These are phyloP conservation scores for Ptychoptera albimana DNA, from an alignment of 2,888 invertebrate species.

Conservation along the genomic window DNA sequence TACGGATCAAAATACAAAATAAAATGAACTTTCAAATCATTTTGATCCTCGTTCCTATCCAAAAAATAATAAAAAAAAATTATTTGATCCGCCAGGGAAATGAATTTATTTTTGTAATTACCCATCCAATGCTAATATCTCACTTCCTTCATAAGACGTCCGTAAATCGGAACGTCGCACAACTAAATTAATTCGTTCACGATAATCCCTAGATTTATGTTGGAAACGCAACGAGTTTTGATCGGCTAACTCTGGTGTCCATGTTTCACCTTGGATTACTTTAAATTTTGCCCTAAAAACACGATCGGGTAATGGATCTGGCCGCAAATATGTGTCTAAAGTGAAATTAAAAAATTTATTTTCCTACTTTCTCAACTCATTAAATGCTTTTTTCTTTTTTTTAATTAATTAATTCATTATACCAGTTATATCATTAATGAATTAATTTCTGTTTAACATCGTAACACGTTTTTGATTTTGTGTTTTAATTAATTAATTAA, in stretches of 20 bases:
- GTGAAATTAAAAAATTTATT: neutral
- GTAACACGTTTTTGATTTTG: no score
- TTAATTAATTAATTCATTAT: neutral
- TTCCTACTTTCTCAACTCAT: neutral
- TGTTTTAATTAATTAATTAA: no score
- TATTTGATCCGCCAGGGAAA: neutral
- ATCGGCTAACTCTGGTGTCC: slow-evolving; percentile 48
- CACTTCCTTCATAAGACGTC: slow-evolving; percentile 60
- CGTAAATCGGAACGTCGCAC: slow-evolving; percentile 58
- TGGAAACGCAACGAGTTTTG: slow-evolving; percentile 52
- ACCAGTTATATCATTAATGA: no score
- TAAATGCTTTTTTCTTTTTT: no score
- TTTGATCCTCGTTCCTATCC: slow-evolving; percentile 43
- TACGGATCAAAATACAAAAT: slow-evolving; percentile 73
- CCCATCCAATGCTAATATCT: slow-evolving; percentile 76
- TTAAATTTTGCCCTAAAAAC: slow-evolving; percentile 70
- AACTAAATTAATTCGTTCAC: slow-evolving; percentile 56
- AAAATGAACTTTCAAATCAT: slow-evolving; percentile 65
- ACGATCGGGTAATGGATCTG: slow-evolving; percentile 56
- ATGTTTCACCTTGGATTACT: slow-evolving; percentile 52
- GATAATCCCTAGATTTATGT: slow-evolving; percentile 55
- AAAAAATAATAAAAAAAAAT: slow-evolving; percentile 9
- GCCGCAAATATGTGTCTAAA: slow-evolving; percentile 28
- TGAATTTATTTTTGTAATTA: slow-evolving; percentile 27
- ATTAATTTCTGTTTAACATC: no score